These are phyloP conservation scores for Patiria pectinifera DNA, from an alignment of 53 echinoderm and acorn worm genomes.

Conservation along the genomic window DNA sequence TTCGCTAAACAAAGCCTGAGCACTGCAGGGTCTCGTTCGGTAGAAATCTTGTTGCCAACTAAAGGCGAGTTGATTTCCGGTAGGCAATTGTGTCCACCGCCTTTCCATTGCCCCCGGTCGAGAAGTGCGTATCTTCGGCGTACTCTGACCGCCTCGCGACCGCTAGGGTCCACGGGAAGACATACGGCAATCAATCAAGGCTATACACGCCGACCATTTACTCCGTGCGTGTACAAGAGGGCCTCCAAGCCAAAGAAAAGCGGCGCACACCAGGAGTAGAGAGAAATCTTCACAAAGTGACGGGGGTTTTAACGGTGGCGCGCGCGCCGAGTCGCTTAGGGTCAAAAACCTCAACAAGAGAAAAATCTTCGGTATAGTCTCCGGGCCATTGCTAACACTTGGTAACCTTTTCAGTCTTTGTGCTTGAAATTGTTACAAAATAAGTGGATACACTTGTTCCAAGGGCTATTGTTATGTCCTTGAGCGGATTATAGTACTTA, in stretches of 20 bases:
- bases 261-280: constrained; percentile 2
- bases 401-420: constrained; percentile 52
- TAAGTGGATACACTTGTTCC: background rate
- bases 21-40: constrained; percentile 25
- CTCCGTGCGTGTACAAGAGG: background rate
- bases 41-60: constrained; percentile 6
- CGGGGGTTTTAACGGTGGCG: constrained; percentile 11
- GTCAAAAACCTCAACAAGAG: constrained; percentile 55
- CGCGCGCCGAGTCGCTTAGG: constrained; percentile 42
- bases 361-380: constrained; percentile 28
- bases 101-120: constrained; percentile 23
- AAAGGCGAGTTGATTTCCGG: constrained; percentile 27
- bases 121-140: constrained; percentile 8
- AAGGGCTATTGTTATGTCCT: constrained; percentile 33
- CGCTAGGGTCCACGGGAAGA: constrained; percentile 21
- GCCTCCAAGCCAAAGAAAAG: constrained; percentile 14
- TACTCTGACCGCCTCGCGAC: constrained; percentile 34
- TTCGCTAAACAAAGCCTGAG: constrained; percentile 13
- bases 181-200: constrained; percentile 48
- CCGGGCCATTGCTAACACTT: constrained; percentile 44
- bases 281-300: constrained; percentile 28
- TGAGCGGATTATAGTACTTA: constrained; percentile 12
- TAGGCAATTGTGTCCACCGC: constrained; percentile 37
- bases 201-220: constrained; percentile 4
- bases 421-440: constrained; percentile 55